Base-by-base conservation (phyloP, 2,113 vertebrate species). In the Pterophyllum scalare region DNA sequence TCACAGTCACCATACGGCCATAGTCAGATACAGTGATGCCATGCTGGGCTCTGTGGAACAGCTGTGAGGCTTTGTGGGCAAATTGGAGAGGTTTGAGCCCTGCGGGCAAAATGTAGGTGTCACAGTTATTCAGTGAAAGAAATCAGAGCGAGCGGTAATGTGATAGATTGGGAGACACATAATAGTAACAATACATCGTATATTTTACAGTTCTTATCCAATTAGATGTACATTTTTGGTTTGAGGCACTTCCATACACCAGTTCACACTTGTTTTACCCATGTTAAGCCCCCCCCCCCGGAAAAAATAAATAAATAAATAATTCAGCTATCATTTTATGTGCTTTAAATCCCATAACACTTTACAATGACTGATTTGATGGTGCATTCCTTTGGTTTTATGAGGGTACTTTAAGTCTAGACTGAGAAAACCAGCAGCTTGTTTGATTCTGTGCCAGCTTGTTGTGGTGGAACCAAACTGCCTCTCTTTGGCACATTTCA, bases 341-440 rank as follows among this genome's bases (percentile, higher is more conserved):
- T 54, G 13, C 61, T 83, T 59, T 59, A 56, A 83, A 86, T 87
- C 79, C 77, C 59, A 61, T 35, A 64, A 81, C 59, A 83, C 17
- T 82, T 87, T 59, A 81, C 77, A 85, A 52, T 75, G 72, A 43
- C 9, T 59, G 74, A 81, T 83, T 91, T 80, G 57, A 38, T 59
- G 43, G 70, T 78, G 78, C 88, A 84, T 90, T 88, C 85, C 79
- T 87, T 76, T 56, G 24, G 54, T 86, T 93, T 91, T 91, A 85
- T 83, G 40, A 70, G 80, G 54, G 74, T 57, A 89, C 83, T 90
- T 90, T 88, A 83, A 84, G 92, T 94, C 90, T 89, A 92, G 90
- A 91, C 89, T 62, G 28, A 83, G 80, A 88, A 84, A 88, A 80
- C 31, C 82, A 77, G 57, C 80, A 67, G 67, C 85, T 88, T 89